phyloP scores from a whole-genome alignment of 2,113 vertebrate genomes.

The Colaptes auratus region DNA sequence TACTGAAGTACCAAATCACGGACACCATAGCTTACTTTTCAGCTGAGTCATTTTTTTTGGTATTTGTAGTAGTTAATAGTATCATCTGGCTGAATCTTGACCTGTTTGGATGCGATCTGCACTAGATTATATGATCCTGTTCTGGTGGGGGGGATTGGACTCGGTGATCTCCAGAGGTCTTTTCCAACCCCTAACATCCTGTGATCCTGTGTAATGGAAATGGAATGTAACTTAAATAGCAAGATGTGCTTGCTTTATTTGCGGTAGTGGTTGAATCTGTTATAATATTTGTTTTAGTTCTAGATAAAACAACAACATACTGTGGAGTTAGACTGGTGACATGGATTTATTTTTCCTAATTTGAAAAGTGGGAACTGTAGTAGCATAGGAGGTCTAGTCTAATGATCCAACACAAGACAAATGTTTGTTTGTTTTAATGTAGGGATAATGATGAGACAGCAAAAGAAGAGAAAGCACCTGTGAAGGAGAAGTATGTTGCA shows the following conservation, averaged over 20 bases:
- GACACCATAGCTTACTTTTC: background rate
- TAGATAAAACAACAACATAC: background rate
- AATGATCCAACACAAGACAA: background rate
- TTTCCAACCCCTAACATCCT: no score
- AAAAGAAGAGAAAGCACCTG: slow-evolving; percentile 87
- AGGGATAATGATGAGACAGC: slow-evolving; percentile 85
- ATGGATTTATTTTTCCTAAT: background rate
- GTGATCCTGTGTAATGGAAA: background rate
- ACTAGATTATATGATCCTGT: no score
- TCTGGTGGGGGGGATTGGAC: no score
- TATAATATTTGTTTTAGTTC: background rate
- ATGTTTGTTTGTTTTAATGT: slow-evolving; percentile 36
- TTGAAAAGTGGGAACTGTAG: background rate
- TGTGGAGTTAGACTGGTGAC: background rate
- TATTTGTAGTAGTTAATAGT: background rate
- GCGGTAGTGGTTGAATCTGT: background rate
- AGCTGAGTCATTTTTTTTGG: background rate
- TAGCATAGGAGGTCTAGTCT: background rate
- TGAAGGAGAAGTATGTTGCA: slow-evolving; percentile 84
- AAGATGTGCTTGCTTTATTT: background rate
- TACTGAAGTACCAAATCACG: background rate
- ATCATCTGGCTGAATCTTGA: background rate
- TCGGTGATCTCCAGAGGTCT: no score
- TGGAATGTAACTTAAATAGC: background rate
- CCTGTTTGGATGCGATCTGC: background rate